Evolutionary conservation across 2,888 invertebrate species (phyloP), one percentile per base, ranked within the genome.

Genomic region (Trissoscelio sp.): DNA sequence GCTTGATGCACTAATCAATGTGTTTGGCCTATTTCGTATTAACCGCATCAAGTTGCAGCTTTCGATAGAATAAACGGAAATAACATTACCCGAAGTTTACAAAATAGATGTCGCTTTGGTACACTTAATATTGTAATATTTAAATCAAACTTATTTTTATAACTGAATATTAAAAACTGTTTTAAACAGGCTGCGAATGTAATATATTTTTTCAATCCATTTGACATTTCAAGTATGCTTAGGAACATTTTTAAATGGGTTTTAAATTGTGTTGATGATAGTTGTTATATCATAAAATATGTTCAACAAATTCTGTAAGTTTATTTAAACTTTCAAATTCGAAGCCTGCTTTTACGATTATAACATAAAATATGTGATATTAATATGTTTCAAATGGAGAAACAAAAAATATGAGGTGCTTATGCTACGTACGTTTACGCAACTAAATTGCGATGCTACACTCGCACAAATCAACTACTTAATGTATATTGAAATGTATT

Each of bases 1-100:
- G 60, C 55, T 73, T 51, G 39, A 34, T 28, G 34, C 39, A 55
- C 48, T 70, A 70, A 80, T 66, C 70, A 80, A 80, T 79, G 48
- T 58, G 24, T 80, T 80, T 80, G 58, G 64, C 64, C 74, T 74
- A 69, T 48, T 74, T 80, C 31, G 34, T 28, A n/a, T 72, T 51
- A 57, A 78, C 48, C 24, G 70, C 62, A 37, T 34, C 69, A 44
- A 60, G 18, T 64, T 14, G 5, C 2, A 46, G 5, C 7, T 7
- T 31, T 55, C 12, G n/a, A 34, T 24, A 42, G 14, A 22, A 20
- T 11, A 14, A 12, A 51, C 6, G 14, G 34, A 31, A 53, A 53
- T 18, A 9, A 44, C 9, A 18, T 14, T 12, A 42, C 12, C 3
- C 5, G 16, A 42, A 14, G 2, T n/a, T 39, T 18, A 14, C 3